phyloP scores from a whole-genome alignment of 1,140 invertebrate genomes.

The Rhynchophorus ferrugineus region DNA sequence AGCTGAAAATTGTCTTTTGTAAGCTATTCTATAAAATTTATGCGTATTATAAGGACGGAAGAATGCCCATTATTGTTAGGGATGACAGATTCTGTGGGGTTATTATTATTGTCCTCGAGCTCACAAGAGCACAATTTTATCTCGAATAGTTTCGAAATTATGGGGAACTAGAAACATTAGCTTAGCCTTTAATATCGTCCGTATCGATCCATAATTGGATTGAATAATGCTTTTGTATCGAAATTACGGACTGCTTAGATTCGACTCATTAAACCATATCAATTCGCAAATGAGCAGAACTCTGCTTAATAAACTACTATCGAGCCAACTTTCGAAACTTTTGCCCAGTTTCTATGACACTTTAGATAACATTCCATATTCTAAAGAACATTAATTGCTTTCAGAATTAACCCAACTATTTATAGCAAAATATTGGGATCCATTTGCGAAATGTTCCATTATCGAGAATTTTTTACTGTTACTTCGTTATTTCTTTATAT shows the following conservation, averaged over 20 bases:
- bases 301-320: conserved; percentile 12
- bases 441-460: too few species aligned
- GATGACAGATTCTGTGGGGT: background rate
- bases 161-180: conserved; percentile 7
- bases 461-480: too few species aligned
- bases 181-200: conserved; percentile 13
- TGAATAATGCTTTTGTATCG: conserved; percentile 12
- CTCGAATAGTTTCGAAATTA: background rate
- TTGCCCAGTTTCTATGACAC: background rate
- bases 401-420: too few species aligned
- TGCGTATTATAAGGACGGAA: background rate
- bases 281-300: conserved; percentile 7
- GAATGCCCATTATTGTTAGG: background rate
- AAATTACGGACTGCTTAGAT: conserved; percentile 16
- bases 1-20: background rate
- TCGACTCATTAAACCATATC: conserved; percentile 17
- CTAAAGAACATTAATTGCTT: background rate
- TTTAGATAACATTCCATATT: background rate
- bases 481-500: too few species aligned
- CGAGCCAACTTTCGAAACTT: background rate
- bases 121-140: background rate
- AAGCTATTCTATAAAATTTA: background rate
- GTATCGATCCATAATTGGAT: conserved; percentile 7
- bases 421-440: too few species aligned
- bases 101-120: background rate